Evolutionary conservation across 2,113 vertebrate species (phyloP).

Genomic region (Aegithalos caudatus): DNA sequence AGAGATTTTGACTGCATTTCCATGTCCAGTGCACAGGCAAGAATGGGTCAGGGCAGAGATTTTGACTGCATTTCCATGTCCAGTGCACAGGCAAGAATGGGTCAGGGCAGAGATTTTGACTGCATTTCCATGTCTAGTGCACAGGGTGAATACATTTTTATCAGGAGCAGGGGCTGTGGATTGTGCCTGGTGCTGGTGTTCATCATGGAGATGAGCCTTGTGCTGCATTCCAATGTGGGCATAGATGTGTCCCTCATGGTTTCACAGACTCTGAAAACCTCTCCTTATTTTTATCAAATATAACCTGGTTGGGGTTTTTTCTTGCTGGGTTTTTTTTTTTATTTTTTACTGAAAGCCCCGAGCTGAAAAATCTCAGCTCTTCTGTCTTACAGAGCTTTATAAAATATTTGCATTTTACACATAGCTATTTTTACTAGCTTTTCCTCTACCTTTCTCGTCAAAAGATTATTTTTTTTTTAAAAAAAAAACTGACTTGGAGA

Average conservation of each 20-base stretch:
- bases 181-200: background rate
- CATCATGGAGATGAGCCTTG: background rate
- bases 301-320: background rate
- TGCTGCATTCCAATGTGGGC: background rate
- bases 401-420: background rate
- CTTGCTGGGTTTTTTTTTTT: background rate
- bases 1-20: background rate
- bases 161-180: background rate
- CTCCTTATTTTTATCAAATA: background rate
- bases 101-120: background rate
- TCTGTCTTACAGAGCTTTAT: background rate
- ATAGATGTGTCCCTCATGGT: background rate
- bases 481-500: background rate
- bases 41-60: no score
- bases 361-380: background rate
- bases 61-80: background rate
- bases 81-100: no score
- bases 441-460: background rate
- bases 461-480: background rate
- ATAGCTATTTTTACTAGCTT: background rate
- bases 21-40: background rate
- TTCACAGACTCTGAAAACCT: background rate
- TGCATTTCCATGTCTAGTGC: background rate
- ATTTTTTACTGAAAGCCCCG: background rate
- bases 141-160: background rate